Evolutionary conservation across 2,113 vertebrate genomes (phyloP), one percentile per base, ranked within the genome.

Genomic region (Rutilus rutilus): DNA sequence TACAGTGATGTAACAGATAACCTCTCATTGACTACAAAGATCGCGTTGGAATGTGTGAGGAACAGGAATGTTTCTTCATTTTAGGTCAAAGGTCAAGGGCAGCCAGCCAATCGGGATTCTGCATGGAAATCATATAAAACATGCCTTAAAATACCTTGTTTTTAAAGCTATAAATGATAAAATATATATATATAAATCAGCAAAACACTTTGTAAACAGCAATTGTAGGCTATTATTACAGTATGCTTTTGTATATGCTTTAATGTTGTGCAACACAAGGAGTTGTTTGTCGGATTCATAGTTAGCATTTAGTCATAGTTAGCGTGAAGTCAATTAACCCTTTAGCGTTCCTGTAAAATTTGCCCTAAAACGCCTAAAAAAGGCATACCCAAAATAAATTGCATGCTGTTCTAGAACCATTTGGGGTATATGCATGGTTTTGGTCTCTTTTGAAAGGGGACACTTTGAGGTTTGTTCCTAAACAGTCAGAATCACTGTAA

Each of bases 21-120:
- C 77, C 57, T 60, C 11, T 82, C 36, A 45, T n/a, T 74, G 57
- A 83, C 65, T 67, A 57, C 84, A 88, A 88, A 88, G 52, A 83
- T 23, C 27, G 25, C 23, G 21, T 17, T 80, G 75, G 87, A 86
- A 88, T 84, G 77, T 86, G 69, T 33, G 23, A 59, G 33, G 36
- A 86, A 57, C 81, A 73, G 57, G 50, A 86, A 84, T 76, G 50
- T 83, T 88, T 60, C 75, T 60, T 81, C 76, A 81, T 74, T 30
- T 30, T 52, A 57, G 81, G 82, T 76, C 47, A 88, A 88, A 88
- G 82, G 67, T 88, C 69, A 86, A 81, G 77, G 69, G 5, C 30
- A 78, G 36, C 27, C 76, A 65, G 67, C 81, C 81, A 81, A 76
- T 86, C 59, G 1, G 42, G 45, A 52, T 6, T 6, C 14, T 80